Conservation (phyloP, 2,888 invertebrate genomes). For the Neoitamus cyanurus region DNA sequence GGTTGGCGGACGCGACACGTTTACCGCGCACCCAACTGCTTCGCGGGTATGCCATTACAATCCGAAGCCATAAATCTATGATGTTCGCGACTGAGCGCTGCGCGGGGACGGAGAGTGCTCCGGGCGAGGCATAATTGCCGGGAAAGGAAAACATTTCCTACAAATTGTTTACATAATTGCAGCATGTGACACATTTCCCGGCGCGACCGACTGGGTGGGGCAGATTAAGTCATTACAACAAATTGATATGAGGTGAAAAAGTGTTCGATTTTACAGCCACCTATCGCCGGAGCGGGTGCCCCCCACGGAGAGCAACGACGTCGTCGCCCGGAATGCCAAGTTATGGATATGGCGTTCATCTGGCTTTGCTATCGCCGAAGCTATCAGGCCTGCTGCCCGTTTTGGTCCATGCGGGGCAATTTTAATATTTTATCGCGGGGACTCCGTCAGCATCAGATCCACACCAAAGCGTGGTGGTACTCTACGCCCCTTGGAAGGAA, state of each 20-base stretch:
- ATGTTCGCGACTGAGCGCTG: not conserved
- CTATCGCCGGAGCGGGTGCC: not conserved
- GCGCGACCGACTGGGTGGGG: not conserved
- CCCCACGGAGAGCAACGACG: constrained; percentile 1
- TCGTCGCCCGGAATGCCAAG: not conserved
- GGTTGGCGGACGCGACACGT: not conserved
- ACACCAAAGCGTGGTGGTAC: not conserved
- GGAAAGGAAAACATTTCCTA: not conserved
- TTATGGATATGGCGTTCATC: not conserved
- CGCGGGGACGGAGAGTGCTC: too few relatives aligned
- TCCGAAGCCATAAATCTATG: constrained; percentile 12
- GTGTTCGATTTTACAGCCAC: not conserved
- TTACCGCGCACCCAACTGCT: not conserved
- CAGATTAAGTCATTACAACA: not conserved
- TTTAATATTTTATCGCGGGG: constrained; percentile 9
- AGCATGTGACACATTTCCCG: not conserved
- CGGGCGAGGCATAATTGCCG: not conserved
- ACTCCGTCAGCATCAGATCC: not conserved
- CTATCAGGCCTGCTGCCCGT: not conserved
- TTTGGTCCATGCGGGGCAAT: not conserved
- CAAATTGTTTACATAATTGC: constrained; percentile 5
- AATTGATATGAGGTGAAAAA: constrained; percentile 18
- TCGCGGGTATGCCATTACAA: not conserved
- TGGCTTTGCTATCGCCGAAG: not conserved
- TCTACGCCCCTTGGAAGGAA: not conserved